Evolutionary conservation across 92 coral and sea anemone genomes (phyloP).

Genomic region (Parazoanthus atlanticus): DNA sequence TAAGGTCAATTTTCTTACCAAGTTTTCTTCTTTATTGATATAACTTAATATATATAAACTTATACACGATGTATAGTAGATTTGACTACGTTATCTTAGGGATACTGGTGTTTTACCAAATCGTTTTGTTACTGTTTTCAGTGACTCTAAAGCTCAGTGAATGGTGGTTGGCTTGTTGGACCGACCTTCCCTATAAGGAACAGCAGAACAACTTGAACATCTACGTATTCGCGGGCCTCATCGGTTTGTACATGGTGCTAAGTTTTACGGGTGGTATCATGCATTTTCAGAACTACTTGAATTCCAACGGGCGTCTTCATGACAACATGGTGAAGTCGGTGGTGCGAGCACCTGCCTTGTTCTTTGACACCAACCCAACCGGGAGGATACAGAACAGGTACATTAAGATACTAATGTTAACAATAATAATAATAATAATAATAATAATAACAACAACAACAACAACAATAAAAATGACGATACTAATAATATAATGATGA

Average conservation of each 20-base stretch:
- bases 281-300: conserved; percentile 34
- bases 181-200: conserved; percentile 24
- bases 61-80: too few species aligned
- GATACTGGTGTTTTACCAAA: too few species aligned
- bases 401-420: background rate
- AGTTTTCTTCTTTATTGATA: too few species aligned
- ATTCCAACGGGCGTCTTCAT: conserved; percentile 40
- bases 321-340: conserved; percentile 37
- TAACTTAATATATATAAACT: too few species aligned
- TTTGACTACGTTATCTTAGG: too few species aligned
- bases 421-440: background rate
- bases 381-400: conserved; percentile 46
- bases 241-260: conserved; percentile 1
- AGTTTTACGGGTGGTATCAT: conserved; percentile 29
- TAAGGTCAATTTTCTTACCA: too few species aligned
- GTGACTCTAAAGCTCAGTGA: conserved; percentile 41
- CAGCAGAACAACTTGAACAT: conserved; percentile 35
- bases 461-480: too few species aligned
- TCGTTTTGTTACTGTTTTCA: background rate
- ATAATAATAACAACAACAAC: too few species aligned
- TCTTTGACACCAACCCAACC: conserved; percentile 36
- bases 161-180: conserved; percentile 42
- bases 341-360: conserved; percentile 29
- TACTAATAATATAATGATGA: too few species aligned
- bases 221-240: conserved; percentile 20